A percentile compares a stretch with the other conserved stretches of the same genome.
Evolutionary conservation across 2,113 vertebrate genomes (phyloP).

Genomic region (Tetrao urogallus): DNA sequence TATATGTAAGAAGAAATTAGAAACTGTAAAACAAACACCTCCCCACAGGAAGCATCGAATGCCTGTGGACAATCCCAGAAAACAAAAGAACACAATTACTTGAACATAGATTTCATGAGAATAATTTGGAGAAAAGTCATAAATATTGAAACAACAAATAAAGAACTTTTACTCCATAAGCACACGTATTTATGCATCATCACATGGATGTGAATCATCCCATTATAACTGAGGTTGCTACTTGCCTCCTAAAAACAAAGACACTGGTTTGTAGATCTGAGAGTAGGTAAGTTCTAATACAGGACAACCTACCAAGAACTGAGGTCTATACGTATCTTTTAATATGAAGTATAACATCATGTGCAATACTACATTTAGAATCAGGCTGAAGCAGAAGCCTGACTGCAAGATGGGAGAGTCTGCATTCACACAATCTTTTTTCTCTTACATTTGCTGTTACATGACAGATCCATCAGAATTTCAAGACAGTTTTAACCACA

Average conservation of each 20-base stretch:
- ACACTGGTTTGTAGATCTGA: neutral
- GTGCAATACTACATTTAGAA: neutral
- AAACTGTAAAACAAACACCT: neutral
- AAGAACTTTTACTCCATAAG: neutral
- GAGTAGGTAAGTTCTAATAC: neutral
- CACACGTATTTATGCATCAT: rapidly evolving
- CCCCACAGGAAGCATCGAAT: neutral
- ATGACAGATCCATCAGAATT: neutral
- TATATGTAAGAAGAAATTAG: neutral
- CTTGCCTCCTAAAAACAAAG: neutral
- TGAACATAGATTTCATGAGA: neutral
- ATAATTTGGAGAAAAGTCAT: neutral
- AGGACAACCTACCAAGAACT: neutral
- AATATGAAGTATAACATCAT: neutral
- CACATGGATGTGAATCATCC: neutral
- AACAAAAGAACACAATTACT: neutral
- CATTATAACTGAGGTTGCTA: neutral
- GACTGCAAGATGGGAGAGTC: neutral
- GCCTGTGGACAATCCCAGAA: neutral
- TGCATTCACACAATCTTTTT: neutral
- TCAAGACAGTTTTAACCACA: neutral
- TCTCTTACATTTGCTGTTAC: neutral
- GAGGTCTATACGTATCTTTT: neutral
- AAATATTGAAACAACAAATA: conserved; percentile 18
- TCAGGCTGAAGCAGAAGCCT: neutral